phyloP scores from a whole-genome alignment of 2,113 vertebrate genomes.

The Dipodomys ordii region DNA sequence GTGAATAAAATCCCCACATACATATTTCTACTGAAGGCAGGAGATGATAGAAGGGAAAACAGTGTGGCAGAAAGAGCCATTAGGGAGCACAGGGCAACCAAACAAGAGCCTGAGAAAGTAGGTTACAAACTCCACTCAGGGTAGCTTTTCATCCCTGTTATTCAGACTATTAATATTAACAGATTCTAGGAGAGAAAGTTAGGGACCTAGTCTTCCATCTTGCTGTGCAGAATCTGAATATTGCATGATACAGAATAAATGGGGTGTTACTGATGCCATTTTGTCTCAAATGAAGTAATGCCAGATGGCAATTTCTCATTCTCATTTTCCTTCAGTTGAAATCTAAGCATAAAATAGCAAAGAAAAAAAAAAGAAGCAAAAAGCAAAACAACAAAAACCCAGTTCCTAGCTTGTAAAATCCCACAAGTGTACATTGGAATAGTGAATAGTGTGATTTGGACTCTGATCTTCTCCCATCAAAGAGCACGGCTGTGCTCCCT shows the following conservation, averaged over 20 bases:
- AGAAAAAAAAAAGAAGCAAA: background rate
- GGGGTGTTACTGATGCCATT: slow-evolving; percentile 63
- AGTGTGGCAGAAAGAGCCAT: slow-evolving; percentile 76
- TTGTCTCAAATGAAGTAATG: slow-evolving; percentile 60
- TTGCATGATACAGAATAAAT: slow-evolving; percentile 73
- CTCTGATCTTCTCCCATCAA: background rate
- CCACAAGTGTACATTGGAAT: background rate
- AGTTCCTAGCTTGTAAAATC: background rate
- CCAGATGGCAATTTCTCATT: background rate
- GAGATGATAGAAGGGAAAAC: slow-evolving; percentile 80
- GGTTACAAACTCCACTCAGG: slow-evolving; percentile 48
- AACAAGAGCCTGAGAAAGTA: slow-evolving; percentile 50
- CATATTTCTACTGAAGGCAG: slow-evolving; percentile 77
- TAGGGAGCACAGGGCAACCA: slow-evolving; percentile 62
- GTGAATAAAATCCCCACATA: slow-evolving; percentile 76
- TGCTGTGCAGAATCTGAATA: slow-evolving; percentile 77
- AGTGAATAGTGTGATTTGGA: background rate
- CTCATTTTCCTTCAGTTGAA: background rate
- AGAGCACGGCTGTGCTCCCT: background rate
- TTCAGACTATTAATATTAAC: slow-evolving; percentile 87
- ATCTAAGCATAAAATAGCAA: background rate
- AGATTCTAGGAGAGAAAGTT: slow-evolving; percentile 64
- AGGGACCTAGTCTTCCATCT: slow-evolving; percentile 75
- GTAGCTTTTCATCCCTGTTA: slow-evolving; percentile 75
- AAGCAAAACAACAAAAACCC: background rate